Conservation (phyloP, 2,113 vertebrate species). For the Aix galericulata region DNA sequence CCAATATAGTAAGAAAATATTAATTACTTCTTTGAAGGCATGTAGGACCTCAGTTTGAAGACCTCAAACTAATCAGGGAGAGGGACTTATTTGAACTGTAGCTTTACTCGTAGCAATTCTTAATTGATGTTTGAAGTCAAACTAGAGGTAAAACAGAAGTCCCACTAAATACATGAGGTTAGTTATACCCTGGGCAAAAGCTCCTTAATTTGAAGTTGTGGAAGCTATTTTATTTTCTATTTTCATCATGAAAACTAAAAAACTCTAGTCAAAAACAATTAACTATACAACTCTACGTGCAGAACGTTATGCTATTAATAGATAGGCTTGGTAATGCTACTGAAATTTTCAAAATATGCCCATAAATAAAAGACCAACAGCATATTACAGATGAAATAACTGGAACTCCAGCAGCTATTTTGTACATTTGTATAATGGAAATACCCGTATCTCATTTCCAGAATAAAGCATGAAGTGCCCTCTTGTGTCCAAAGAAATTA, state of each 20-base stretch:
- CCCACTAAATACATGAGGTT: background rate
- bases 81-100: background rate
- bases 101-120: background rate
- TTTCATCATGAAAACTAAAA: background rate
- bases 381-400: background rate
- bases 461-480: conserved; percentile 56
- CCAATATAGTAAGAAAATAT: background rate
- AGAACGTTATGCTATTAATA: background rate
- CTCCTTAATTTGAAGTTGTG: background rate
- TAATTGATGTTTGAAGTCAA: background rate
- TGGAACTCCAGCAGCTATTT: background rate
- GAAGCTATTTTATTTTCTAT: background rate
- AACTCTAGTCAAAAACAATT: background rate
- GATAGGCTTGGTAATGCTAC: background rate
- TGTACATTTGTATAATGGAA: background rate
- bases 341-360: background rate
- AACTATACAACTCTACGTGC: background rate
- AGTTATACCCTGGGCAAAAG: background rate
- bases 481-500: conserved; percentile 62
- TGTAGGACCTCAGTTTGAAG: background rate
- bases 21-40: background rate
- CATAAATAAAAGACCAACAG: background rate
- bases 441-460: background rate
- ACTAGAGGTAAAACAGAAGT: background rate
- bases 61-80: background rate